Base-by-base conservation (phyloP, 2,113 vertebrate species). In the Campylomormyrus numenius region DNA sequence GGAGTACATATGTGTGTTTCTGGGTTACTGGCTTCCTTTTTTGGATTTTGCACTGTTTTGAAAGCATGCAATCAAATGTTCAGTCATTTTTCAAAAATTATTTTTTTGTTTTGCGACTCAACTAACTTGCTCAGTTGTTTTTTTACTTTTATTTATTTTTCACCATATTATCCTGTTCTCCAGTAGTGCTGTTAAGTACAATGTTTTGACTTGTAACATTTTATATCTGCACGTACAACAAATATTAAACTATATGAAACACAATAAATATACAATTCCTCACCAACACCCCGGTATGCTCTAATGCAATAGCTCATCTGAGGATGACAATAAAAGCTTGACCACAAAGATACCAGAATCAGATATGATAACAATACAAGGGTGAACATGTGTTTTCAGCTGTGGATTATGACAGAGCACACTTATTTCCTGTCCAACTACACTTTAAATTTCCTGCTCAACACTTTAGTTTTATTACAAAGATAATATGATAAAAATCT, bases 391-490 rank as follows among this genome's bases (percentile, higher is more conserved):
- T 97, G 97, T 98, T 97, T 96, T 96, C 94, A 95, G 93, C 97
- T 96, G 96, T 97, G 97, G 97, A 97, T 98, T 97, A 98, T 98
- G 98, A 99, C 97, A 94, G 97, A 98, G 97, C 97, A 95, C 96
- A 95, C 97, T 99, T 97, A 99, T 99, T 99, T 99, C 98, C 98
- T 98, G 97, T 96, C 95, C 94, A 95, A 97, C 97, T 98, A 98
- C 97, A 97, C 97, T 98, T 98, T 97, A 97, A 99, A 99, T 99
- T 98, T 99, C 98, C 98, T 98, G 97, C 96, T 95, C 95, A 92
- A 94, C 94, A 93, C 96, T 96, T 96, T 96, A 95, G 95, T 96
- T 97, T 96, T 96, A 95, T 92, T 96, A 94, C 93, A 89, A 74
- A 93, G 96, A 96, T 95, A 94, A 95, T 91, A 90, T 84, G 97